These are phyloP conservation scores for Prenolepis imparis DNA, from an alignment of 2,888 invertebrate species.

Conservation along the genomic window DNA sequence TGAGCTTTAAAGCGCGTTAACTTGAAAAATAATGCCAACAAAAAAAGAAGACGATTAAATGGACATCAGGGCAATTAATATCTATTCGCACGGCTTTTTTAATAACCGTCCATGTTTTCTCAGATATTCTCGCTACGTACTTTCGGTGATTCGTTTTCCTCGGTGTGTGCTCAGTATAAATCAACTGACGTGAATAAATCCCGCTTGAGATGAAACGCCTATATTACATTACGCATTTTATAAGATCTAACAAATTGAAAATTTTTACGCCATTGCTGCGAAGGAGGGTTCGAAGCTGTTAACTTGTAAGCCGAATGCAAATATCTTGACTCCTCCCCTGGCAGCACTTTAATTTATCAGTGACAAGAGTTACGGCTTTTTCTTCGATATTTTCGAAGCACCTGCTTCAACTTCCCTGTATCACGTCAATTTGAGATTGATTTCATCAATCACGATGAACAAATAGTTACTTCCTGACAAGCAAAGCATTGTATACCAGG, in stretches of 20 bases:
- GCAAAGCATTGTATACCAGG: neutral
- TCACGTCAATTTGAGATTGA: constrained; percentile 1
- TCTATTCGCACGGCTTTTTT: neutral
- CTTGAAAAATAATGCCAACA: neutral
- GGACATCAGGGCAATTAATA: constrained; percentile 18
- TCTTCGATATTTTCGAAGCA: constrained; percentile 2
- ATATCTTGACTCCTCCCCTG: neutral
- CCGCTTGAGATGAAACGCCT: neutral
- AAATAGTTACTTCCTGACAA: constrained; percentile 12
- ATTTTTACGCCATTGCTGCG: neutral
- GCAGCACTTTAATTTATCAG: constrained; percentile 29
- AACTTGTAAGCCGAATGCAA: constrained; percentile 26
- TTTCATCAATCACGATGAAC: constrained; percentile 21
- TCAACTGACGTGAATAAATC: neutral
- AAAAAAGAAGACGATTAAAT: neutral
- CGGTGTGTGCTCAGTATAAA: neutral
- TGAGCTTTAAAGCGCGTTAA: constrained; percentile 15
- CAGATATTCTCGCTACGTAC: neutral
- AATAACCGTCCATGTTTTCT: neutral
- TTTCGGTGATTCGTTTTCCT: constrained; percentile 4
- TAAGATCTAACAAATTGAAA: constrained; percentile 14
- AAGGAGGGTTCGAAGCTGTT: neutral
- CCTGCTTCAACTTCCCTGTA: neutral
- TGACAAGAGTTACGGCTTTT: neutral
- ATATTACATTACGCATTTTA: neutral